Conservation (phyloP, 2,888 invertebrate genomes). For the Clepsis dumicolana region DNA sequence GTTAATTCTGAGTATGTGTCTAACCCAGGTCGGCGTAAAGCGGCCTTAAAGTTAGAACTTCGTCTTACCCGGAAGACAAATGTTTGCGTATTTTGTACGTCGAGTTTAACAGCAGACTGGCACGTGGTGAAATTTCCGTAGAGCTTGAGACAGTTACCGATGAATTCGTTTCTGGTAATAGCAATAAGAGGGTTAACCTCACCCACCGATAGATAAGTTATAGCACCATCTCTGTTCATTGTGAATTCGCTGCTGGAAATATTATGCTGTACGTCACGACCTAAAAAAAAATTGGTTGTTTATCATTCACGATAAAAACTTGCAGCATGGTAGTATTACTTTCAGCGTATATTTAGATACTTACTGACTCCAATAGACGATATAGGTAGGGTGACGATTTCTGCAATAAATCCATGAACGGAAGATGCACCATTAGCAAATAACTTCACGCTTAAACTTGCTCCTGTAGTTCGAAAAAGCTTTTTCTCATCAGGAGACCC, state of each 20-base stretch:
- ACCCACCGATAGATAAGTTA: conserved; percentile 95
- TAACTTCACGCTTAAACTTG: conserved; percentile 95
- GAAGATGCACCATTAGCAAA: conserved; percentile 98
- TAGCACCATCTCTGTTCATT: conserved; percentile 94
- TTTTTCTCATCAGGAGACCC: conserved; percentile 90
- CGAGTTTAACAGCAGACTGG: conserved; percentile 92
- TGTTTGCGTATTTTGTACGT: conserved; percentile 97
- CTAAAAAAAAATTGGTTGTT: conserved; percentile 77
- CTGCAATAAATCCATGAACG: conserved; percentile 98
- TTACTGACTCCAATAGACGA: conserved; percentile 96
- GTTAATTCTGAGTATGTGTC: no score
- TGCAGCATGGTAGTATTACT: not conserved
- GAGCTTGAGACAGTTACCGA: conserved; percentile 94
- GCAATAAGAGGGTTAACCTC: conserved; percentile 97
- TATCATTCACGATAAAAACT: not conserved
- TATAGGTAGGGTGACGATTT: conserved; percentile 97
- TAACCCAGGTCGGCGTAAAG: no score
- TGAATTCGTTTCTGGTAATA: conserved; percentile 94
- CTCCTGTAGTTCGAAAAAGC: conserved; percentile 90
- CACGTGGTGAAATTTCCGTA: conserved; percentile 98
- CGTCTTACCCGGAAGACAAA: conserved; percentile 92
- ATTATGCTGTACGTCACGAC: conserved; percentile 96
- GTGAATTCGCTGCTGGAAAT: conserved; percentile 93
- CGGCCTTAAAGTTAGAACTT: not conserved
- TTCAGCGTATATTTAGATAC: conserved; percentile 62